Evolutionary conservation across 1,140 invertebrate species (phyloP).

Genomic region (Radopholus similis): DNA sequence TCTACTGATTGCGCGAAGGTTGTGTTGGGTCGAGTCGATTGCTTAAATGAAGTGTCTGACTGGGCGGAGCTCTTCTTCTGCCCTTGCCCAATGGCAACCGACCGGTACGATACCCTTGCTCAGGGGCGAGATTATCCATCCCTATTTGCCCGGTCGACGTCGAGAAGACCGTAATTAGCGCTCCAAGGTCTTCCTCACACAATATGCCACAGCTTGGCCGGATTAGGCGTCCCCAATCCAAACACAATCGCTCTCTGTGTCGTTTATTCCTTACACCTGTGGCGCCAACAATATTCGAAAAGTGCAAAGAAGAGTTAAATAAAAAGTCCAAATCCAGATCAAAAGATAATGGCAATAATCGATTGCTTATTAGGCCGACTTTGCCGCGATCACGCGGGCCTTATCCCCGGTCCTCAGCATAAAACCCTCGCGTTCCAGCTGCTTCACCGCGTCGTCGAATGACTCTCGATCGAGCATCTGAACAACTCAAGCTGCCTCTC

Average conservation of each 20-base stretch:
- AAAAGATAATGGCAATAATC: not conserved
- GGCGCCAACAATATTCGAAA: too few relatives aligned
- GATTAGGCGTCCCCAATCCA: not conserved
- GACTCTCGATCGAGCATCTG: constrained; percentile 20
- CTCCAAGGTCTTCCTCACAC: constrained; percentile 1
- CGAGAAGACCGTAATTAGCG: not conserved
- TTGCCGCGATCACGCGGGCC: constrained; percentile 32
- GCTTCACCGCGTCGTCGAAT: constrained; percentile 49
- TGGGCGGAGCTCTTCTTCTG: not conserved
- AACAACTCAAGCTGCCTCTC: not conserved
- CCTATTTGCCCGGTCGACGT: not conserved
- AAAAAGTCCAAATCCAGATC: not conserved
- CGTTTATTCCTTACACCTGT: too few relatives aligned
- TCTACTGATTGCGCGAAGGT: too few relatives aligned
- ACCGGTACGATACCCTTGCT: not conserved
- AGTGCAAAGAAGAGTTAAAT: not conserved
- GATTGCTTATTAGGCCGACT: not conserved
- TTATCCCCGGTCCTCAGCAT: constrained; percentile 43
- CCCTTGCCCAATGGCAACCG: not conserved
- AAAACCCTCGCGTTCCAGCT: constrained; percentile 41
- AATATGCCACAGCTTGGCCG: not conserved
- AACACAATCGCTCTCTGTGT: not conserved
- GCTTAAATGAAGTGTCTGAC: too few relatives aligned
- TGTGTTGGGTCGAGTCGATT: too few relatives aligned
- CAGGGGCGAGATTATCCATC: not conserved